Evolutionary conservation across 2,113 vertebrate genomes (phyloP).

Genomic region (Micromys minutus): DNA sequence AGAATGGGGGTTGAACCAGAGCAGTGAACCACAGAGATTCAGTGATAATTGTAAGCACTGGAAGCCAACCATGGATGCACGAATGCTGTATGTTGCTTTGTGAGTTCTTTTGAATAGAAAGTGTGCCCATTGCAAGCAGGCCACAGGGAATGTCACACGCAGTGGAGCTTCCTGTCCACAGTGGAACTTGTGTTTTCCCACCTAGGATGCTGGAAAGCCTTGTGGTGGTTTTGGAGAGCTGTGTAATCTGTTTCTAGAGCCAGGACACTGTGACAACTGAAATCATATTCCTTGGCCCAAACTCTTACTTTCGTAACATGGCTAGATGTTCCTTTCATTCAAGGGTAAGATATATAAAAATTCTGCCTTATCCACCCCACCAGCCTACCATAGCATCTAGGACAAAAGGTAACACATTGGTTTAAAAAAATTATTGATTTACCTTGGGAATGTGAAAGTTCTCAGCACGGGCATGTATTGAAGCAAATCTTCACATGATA

Average conservation of each 20-base stretch:
- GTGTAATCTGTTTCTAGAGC: not conserved
- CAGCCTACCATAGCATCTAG: not conserved
- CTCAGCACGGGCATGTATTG: not conserved
- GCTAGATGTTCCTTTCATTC: conserved; percentile 33
- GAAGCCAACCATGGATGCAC: rapidly evolving
- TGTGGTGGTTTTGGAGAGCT: not conserved
- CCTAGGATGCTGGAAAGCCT: not conserved
- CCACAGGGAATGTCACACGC: not conserved
- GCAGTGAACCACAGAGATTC: not conserved
- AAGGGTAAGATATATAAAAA: not conserved
- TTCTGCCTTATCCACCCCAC: not conserved
- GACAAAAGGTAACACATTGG: not conserved
- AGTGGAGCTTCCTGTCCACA: not conserved
- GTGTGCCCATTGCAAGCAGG: not conserved
- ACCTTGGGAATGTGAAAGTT: not conserved
- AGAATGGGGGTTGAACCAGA: not conserved
- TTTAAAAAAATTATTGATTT: conserved; percentile 9
- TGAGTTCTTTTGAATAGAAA: not conserved
- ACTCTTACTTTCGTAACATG: conserved; percentile 11
- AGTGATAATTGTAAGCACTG: not conserved
- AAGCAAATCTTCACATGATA: not conserved
- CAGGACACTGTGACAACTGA: not conserved
- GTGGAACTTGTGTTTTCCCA: not conserved
- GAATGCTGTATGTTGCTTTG: not conserved
- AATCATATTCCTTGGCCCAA: not conserved